Evolutionary conservation across 2,113 vertebrate species (phyloP).

Genomic region (Crotophaga sulcirostris): DNA sequence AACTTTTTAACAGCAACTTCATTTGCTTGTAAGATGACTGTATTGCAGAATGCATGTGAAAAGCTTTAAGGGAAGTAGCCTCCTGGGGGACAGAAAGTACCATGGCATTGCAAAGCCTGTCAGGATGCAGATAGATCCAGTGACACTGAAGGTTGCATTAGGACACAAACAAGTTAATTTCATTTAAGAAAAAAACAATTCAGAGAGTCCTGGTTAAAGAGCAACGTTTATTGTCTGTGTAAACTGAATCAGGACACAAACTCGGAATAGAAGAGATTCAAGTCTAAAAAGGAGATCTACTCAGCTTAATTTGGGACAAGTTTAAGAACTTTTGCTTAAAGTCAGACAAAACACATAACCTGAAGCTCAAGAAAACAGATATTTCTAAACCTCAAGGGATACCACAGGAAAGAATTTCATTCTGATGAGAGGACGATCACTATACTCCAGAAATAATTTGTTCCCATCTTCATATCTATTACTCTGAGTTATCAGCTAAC

Average conservation of each 20-base stretch:
- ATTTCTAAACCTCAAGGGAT: not conserved
- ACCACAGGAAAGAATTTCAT: not conserved
- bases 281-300: not conserved
- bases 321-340: not conserved
- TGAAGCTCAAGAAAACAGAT: not conserved
- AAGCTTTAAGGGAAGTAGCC: not conserved
- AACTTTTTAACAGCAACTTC: not conserved
- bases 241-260: not conserved
- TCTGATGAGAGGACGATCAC: not conserved
- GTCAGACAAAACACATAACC: not conserved
- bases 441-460: not conserved
- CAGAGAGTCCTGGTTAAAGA: too few species aligned
- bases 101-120: not conserved
- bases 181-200: not conserved
- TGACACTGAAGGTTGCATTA: not conserved
- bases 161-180: not conserved
- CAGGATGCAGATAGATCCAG: too few species aligned
- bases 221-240: not conserved
- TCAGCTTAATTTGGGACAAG: not conserved
- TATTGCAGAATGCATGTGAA: rapidly evolving
- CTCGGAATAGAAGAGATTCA: not conserved
- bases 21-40: not conserved
- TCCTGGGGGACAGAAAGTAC: not conserved
- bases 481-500: not conserved
- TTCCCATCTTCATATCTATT: not conserved